phyloP scores from a whole-genome alignment of 2,797 vertebrate genomes.

The Momotus momota region DNA sequence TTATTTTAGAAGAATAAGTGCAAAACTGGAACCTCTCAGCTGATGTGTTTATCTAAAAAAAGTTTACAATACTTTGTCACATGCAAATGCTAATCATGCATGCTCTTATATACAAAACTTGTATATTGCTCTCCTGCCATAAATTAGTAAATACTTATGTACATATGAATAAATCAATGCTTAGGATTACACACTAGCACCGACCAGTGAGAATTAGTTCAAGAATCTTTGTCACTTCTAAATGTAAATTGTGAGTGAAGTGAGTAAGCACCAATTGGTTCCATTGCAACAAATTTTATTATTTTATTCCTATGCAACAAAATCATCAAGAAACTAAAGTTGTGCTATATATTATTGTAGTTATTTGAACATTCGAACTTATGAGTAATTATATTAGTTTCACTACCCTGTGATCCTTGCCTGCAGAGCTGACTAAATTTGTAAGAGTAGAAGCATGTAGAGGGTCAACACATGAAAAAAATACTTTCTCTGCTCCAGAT shows the following conservation, averaged over 20 bases:
- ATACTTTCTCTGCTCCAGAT: background rate
- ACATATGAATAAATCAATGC: background rate
- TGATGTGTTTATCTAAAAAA: background rate
- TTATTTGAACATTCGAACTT: background rate
- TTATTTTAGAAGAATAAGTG: background rate
- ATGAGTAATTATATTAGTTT: background rate
- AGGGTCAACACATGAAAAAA: background rate
- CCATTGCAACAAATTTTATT: background rate
- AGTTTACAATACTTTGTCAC: background rate
- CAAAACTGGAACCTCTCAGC: background rate
- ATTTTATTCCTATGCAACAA: background rate
- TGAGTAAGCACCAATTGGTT: background rate
- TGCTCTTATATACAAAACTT: fast-evolving
- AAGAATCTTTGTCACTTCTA: background rate
- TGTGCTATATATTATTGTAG: background rate
- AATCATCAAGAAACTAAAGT: background rate
- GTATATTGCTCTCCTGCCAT: background rate
- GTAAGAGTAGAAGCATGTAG: background rate
- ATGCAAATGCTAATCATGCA: background rate
- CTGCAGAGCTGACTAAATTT: background rate
- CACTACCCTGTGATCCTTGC: background rate
- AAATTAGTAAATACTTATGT: background rate
- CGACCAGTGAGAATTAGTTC: background rate
- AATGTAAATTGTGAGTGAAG: background rate
- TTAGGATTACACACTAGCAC: background rate